Conservation (phyloP, 2,888 invertebrate genomes). For the Chrysopilus asiliformis region DNA sequence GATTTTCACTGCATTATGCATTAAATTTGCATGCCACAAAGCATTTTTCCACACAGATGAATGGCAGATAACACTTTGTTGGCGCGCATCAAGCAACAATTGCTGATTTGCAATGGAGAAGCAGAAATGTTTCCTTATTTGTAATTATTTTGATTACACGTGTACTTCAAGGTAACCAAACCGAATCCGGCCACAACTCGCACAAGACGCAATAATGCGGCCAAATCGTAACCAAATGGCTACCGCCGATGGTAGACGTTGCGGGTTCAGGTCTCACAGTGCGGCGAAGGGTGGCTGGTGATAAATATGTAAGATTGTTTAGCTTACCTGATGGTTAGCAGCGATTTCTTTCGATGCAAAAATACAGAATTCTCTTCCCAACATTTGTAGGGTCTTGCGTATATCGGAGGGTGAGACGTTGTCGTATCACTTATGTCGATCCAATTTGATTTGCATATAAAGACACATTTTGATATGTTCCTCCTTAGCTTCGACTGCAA, state of each 20-base stretch:
- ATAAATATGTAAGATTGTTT: too few species aligned
- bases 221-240: too few species aligned
- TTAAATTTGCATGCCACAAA: background rate
- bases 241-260: background rate
- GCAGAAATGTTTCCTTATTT: conserved; percentile 6
- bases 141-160: conserved; percentile 11
- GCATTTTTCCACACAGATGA: background rate
- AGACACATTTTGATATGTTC: conserved; percentile 7
- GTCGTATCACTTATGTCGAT: conserved; percentile 4
- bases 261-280: background rate
- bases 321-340: too few species aligned
- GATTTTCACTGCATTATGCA: background rate
- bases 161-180: conserved; percentile 6
- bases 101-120: background rate
- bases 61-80: conserved; percentile 6
- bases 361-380: too few species aligned
- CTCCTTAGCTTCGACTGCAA: too few species aligned
- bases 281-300: background rate
- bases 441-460: conserved; percentile 12
- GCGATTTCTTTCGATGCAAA: too few species aligned
- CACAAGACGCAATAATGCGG: too few species aligned
- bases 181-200: background rate
- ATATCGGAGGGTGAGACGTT: too few species aligned
- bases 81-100: background rate
- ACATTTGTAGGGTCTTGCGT: too few species aligned